A percentile compares a stretch with the other conserved stretches of the same genome.
phyloP scores from a whole-genome alignment of 1,140 invertebrate species.

The Penaeus chinensis region DNA sequence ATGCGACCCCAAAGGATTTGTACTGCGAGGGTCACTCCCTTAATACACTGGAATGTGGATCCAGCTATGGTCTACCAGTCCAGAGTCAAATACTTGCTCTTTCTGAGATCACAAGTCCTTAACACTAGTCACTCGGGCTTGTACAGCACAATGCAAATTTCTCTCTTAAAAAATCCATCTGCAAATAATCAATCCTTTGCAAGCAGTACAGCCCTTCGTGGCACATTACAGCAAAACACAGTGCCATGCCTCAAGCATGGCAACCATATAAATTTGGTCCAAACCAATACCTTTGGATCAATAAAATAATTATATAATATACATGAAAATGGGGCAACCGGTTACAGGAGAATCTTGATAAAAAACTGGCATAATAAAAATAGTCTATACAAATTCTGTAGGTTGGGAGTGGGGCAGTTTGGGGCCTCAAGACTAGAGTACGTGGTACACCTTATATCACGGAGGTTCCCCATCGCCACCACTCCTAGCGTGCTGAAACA shows the following conservation, averaged over 20 bases:
- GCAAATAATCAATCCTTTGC: conserved; percentile 31
- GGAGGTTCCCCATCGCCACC: conserved; percentile 52
- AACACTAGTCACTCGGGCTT: conserved; percentile 55
- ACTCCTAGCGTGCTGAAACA: conserved; percentile 51
- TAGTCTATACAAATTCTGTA: conserved; percentile 63
- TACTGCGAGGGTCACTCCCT: conserved; percentile 54
- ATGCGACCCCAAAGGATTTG: conserved; percentile 55
- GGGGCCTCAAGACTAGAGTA: conserved; percentile 59
- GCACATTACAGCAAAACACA: conserved; percentile 36
- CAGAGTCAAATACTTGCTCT: conserved; percentile 39
- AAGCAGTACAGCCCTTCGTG: conserved; percentile 45
- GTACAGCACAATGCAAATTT: conserved; percentile 53
- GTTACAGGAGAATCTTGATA: conserved; percentile 56
- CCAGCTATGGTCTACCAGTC: conserved; percentile 38
- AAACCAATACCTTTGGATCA: conserved; percentile 60
- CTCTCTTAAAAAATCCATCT: conserved; percentile 24
- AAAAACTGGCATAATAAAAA: conserved; percentile 62
- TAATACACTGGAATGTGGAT: conserved; percentile 57
- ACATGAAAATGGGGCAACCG: conserved; percentile 50
- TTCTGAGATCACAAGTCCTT: conserved; percentile 57
- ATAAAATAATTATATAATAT: conserved; percentile 57
- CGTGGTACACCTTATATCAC: conserved; percentile 61
- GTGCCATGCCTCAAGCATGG: conserved; percentile 41
- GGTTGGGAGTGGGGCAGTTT: conserved; percentile 52
- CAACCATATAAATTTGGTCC: conserved; percentile 56